These are phyloP conservation scores for Nycticebus coucang DNA, from an alignment of 2,113 vertebrate species.

Conservation along the genomic window DNA sequence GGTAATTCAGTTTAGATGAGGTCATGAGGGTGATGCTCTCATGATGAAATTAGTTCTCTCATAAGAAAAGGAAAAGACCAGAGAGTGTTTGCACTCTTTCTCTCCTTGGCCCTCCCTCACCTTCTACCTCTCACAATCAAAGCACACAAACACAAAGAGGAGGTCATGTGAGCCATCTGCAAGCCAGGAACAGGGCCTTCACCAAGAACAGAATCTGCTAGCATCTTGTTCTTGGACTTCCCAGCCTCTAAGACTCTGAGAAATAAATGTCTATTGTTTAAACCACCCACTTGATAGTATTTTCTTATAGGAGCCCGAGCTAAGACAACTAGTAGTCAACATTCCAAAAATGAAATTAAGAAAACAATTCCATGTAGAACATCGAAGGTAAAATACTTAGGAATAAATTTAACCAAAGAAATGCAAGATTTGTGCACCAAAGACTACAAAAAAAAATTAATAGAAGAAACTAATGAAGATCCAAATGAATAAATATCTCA, in stretches of 20 bases:
- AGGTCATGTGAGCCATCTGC: not conserved
- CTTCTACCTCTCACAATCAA: not conserved
- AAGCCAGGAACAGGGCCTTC: not conserved
- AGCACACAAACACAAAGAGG: not conserved
- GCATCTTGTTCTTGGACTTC: not conserved
- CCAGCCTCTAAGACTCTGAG: not conserved
- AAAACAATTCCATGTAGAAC: not conserved
- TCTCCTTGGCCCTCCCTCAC: not conserved
- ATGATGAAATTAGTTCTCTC: not conserved
- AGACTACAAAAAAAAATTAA: not conserved
- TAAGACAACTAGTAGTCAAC: not conserved
- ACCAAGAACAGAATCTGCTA: not conserved
- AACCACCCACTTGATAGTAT: not conserved
- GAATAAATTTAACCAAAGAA: not conserved
- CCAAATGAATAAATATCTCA: not conserved
- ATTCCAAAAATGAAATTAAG: not conserved
- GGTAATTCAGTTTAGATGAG: not conserved
- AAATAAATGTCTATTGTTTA: not conserved
- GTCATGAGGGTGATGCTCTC: not conserved
- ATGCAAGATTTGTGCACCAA: not conserved
- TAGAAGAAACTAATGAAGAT: conserved; percentile 1
- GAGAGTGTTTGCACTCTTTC: not conserved
- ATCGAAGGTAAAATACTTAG: not conserved
- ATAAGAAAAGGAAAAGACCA: not conserved
- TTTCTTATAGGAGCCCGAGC: not conserved